Evolutionary conservation across 2,888 invertebrate species (phyloP).

Genomic region (Chirona hameri): DNA sequence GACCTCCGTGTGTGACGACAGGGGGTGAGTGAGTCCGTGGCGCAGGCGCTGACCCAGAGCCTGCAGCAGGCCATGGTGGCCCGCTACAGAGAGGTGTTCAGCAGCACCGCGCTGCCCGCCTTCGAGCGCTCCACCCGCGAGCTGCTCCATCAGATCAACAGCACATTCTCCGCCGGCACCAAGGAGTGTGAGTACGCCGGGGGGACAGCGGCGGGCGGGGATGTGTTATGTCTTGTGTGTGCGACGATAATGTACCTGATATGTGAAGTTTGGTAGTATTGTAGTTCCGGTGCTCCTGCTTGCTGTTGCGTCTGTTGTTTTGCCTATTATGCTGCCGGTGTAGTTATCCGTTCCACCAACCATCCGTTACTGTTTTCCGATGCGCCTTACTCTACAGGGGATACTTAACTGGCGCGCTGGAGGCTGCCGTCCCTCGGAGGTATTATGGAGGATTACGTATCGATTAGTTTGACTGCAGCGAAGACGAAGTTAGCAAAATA

Average conservation of each 20-base stretch:
- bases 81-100: conserved; percentile 72
- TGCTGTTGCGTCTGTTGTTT: too few relatives aligned
- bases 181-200: conserved; percentile 47
- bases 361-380: too few relatives aligned
- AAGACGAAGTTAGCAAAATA: too few relatives aligned
- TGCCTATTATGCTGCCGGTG: too few relatives aligned
- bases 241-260: too few relatives aligned
- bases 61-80: conserved; percentile 70
- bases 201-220: neutral
- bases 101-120: conserved; percentile 71
- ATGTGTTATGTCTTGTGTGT: too few relatives aligned
- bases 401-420: neutral
- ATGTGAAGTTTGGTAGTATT: too few relatives aligned
- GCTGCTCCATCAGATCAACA: conserved; percentile 85
- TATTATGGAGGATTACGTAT: neutral
- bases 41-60: conserved; percentile 62
- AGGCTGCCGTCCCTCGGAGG: neutral
- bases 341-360: too few relatives aligned
- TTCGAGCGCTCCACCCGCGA: conserved; percentile 81
- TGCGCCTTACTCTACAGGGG: too few relatives aligned
- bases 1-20: neutral
- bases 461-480: too few relatives aligned
- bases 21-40: conserved; percentile 66
- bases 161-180: conserved; percentile 80
- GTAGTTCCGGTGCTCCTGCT: too few relatives aligned